Base-by-base conservation (phyloP, 2,888 invertebrate genomes). In the Phaonia tiefii region DNA sequence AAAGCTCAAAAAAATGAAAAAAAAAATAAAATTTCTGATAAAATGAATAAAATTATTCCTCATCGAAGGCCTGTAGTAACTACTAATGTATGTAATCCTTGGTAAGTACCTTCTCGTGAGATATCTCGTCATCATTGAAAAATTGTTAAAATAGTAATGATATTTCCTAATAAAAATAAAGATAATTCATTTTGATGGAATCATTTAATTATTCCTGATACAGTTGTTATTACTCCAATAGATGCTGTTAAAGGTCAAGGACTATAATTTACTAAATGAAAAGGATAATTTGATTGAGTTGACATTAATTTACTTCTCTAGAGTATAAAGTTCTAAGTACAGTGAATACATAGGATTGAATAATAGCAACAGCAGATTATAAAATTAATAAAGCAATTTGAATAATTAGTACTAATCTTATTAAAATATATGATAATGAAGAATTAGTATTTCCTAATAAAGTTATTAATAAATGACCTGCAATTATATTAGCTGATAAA, bases 401-500 rank as follows among this genome's bases (percentile, higher is more conserved):
- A 1, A 85, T 85, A 66, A 90, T 25, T 82, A 91, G 83, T 86
- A 90, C 83, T 49, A 90, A 42, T 10, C 79, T 83, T 25, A 88
- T 58, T 69, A 87, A 78, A 67, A 86, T 49, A 54, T 72, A 75
- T 1, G 86, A 83, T 85, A 87, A 70, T 25, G 79, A 86, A 26
- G 86, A 84, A 0, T 89, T 91, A 1, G 90, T 91, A 83, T 91
- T 91, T 78, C 93, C 92, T 74, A 86, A 60, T 85, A 95, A 84
- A 1, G 93, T 93, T 92, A 95, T 89, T 87, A 95, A 84, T 90
- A 95, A 87, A 89, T 95, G 94, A 0, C 94, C 95, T 0, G 95
- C 94, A 92, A 95, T 94, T 93, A 95, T 95, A 92, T 95, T 95
- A n/a, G 95, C 95, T 4, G 93, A 92, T 91, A 95, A 87, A 83